These are phyloP conservation scores for Muntiacus reevesi DNA, from an alignment of 2,113 vertebrate species.

Conservation along the genomic window DNA sequence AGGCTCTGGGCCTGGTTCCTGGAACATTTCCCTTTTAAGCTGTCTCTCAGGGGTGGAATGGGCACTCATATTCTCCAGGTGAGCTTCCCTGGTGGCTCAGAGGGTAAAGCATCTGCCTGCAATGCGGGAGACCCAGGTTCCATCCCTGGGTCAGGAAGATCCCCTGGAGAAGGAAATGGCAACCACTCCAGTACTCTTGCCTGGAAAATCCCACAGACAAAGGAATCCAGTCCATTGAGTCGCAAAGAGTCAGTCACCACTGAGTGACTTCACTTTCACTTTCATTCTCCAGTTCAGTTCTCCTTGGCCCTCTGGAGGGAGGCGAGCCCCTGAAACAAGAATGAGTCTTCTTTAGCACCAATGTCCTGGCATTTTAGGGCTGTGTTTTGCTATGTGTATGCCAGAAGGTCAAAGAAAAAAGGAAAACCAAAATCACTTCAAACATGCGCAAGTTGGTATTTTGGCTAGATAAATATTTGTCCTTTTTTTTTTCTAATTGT, in stretches of 20 bases:
- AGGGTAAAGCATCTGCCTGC: rapidly evolving
- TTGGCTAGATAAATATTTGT: not conserved
- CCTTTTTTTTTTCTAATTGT: not conserved
- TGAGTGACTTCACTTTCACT: not conserved
- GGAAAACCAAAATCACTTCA: not conserved
- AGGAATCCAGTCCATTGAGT: not conserved
- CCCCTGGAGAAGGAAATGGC: not conserved
- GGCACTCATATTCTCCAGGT: not conserved
- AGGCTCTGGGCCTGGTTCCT: not conserved
- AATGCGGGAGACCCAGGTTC: not conserved
- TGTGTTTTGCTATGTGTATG: not conserved
- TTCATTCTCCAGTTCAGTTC: not conserved
- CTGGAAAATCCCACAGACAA: not conserved
- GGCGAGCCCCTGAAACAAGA: not conserved
- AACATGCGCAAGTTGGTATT: not conserved
- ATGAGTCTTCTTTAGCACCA: not conserved
- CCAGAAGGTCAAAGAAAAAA: not conserved
- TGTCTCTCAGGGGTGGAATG: not conserved
- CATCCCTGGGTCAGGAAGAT: not conserved
- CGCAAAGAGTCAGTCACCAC: not conserved
- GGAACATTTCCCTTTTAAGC: not conserved
- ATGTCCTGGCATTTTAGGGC: not conserved
- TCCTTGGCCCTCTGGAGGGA: not conserved
- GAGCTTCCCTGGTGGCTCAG: not conserved
- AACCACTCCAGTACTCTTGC: not conserved